A percentile compares a stretch with the other conserved stretches of the same genome.
Conservation (phyloP, 2,113 vertebrate genomes). For the Eulacestoma nigropectus region DNA sequence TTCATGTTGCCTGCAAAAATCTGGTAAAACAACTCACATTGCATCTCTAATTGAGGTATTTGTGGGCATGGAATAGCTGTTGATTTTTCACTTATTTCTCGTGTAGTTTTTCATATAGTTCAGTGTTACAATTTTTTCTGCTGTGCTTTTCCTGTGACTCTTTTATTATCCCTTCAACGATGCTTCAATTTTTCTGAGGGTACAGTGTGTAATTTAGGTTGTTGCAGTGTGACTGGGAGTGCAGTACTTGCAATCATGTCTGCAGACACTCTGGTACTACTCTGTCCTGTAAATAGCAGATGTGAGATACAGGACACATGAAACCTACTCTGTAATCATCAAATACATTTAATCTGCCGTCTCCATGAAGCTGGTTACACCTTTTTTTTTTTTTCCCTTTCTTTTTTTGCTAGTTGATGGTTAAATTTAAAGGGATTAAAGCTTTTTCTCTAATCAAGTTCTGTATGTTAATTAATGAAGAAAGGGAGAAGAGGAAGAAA, state of each 20-base stretch:
- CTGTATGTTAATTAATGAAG: background rate
- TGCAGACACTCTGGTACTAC: background rate
- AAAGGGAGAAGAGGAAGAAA: background rate
- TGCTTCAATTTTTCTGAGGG: background rate
- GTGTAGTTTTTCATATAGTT: background rate
- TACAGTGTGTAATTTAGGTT: background rate
- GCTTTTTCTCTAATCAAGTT: background rate
- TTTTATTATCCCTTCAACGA: background rate
- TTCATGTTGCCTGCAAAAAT: background rate
- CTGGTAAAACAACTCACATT: background rate
- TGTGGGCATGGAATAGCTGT: background rate
- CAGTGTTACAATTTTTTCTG: background rate
- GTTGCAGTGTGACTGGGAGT: background rate
- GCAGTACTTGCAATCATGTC: background rate
- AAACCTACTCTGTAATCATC: slow-evolving; percentile 12
- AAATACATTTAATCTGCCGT: background rate
- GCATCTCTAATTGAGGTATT: background rate
- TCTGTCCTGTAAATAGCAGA: background rate
- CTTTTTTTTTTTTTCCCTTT: too few species aligned
- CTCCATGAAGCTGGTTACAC: background rate
- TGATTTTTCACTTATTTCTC: background rate
- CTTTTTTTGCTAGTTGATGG: background rate
- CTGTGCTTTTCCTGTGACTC: background rate
- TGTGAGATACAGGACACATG: background rate
- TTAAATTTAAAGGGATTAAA: background rate